Conservation (phyloP, 64 coral and sea anemone species). For the Montipora cactus region DNA sequence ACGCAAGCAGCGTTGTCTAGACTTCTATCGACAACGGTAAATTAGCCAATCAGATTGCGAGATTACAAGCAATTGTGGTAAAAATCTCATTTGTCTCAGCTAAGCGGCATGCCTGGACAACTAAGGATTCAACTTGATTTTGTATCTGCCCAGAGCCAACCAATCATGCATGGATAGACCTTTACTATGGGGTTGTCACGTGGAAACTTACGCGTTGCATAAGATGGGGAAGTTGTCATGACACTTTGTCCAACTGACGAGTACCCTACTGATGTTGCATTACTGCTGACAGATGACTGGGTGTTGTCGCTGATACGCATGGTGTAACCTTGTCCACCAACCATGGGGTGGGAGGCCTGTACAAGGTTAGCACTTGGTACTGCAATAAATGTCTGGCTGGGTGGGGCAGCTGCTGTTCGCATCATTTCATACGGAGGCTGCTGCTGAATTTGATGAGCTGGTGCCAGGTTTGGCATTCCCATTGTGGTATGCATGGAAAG, state of each 20-base stretch:
- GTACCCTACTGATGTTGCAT: conserved; percentile 4
- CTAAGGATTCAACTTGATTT: no score
- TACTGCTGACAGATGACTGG: background rate
- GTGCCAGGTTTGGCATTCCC: conserved; percentile 63
- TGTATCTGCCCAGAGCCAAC: no score
- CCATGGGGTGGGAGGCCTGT: conserved; percentile 23
- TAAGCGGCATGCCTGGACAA: no score
- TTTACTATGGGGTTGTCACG: no score
- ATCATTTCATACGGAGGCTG: conserved; percentile 70
- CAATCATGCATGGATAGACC: no score
- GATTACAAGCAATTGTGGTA: no score
- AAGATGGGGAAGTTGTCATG: conserved; percentile 43
- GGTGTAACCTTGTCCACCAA: conserved; percentile 27
- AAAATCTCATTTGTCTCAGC: no score
- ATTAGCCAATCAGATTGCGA: no score
- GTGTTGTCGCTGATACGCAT: conserved; percentile 30
- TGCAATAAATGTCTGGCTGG: conserved; percentile 71
- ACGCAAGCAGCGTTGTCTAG: no score
- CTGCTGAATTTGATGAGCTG: conserved; percentile 66
- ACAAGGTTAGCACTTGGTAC: conserved; percentile 49
- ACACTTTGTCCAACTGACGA: conserved; percentile 25
- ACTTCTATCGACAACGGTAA: no score
- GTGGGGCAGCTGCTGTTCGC: conserved; percentile 30
- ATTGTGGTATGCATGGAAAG: conserved; percentile 68
- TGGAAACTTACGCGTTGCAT: conserved; percentile 8